Percentiles rank a stretch among this genome's conserved stretches.
Evolutionary conservation across 2,113 vertebrate genomes (phyloP).

Genomic region (Taurulus bubalis): DNA sequence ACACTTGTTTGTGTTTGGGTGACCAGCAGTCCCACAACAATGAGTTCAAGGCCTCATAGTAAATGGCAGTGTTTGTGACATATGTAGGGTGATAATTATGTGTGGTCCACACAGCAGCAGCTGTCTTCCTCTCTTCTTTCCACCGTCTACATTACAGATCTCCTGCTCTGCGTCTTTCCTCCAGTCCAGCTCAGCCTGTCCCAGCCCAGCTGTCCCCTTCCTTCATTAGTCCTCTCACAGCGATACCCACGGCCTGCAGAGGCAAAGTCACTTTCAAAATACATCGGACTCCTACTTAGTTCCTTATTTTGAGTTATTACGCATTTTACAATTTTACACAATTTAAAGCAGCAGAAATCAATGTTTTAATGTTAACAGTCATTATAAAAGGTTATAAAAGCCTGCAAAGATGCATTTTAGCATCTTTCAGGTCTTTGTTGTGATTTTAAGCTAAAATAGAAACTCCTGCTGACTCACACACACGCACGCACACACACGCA

Average conservation of each 20-base stretch:
- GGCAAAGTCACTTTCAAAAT: constrained; percentile 53
- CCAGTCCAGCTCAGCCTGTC: constrained; percentile 31
- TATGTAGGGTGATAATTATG: constrained; percentile 57
- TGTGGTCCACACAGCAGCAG: constrained; percentile 70
- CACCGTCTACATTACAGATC: constrained; percentile 69
- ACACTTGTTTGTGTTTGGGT: neutral
- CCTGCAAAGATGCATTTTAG: neutral
- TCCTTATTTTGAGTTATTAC: neutral
- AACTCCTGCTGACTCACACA: constrained; percentile 37
- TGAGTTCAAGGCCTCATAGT: constrained; percentile 13
- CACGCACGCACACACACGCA: constrained; percentile 2
- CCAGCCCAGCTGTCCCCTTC: constrained; percentile 76
- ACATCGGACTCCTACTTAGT: constrained; percentile 5
- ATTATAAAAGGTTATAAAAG: neutral
- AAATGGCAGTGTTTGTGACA: constrained; percentile 47
- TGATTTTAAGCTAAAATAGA: constrained; percentile 29
- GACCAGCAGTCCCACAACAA: constrained; percentile 15
- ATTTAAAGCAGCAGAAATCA: neutral
- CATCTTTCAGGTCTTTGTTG: neutral
- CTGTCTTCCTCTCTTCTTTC: constrained; percentile 68
- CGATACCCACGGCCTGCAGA: constrained; percentile 14
- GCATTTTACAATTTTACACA: neutral
- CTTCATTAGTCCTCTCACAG: constrained; percentile 58
- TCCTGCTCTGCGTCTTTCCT: constrained; percentile 39
- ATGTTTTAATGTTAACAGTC: neutral